Base-by-base conservation (phyloP, 2,113 vertebrate genomes). In the Misgurnus mizolepis region DNA sequence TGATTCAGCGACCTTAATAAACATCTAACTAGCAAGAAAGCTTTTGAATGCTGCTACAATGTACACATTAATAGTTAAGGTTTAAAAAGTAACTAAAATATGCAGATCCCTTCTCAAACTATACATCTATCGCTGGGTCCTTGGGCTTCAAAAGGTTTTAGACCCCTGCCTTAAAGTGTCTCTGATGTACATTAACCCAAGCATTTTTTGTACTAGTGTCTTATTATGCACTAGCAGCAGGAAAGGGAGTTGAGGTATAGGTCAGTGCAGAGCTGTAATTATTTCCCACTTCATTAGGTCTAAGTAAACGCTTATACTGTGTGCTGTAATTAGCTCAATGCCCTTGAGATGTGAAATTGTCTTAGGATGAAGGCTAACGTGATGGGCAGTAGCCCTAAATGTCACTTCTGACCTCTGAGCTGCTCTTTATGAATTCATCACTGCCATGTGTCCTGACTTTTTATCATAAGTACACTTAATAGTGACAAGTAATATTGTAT, bases 201-300 rank as follows among this genome's bases (percentile, higher is more conserved):
- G 41, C 15, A 43, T 60, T 34, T 74, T 27, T 73, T 43, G 12
- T 60, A 86, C 84, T 83, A 89, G 86, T 81, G 83, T 74, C 84
- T 81, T 84, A 85, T 83, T 88, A 87, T 85, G 83, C 47, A 8
- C 80, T 43, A 34, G 69, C 73, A 55, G 10, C 79, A 70, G 65
- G 70, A 86, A 91, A 90, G 87, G 86, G 88, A 91, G 91, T 87
- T 89, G 89, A 83, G 87, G 88, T 89, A 90, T 88, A 87, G 92
- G 92, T 92, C 92, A 92, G 87, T 87, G 86, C 85, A 81, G 87
- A 87, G 87, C 89, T 92, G 90, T 93, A 93, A 93, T 93, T 92
- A 92, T 92, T 92, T 92, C 88, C 89, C 90, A 92, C 92, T 93
- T 93, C 91, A 92, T 93, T 93, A 93, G 88, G 89, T 92, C 87